Evolutionary conservation across 2,797 vertebrate genomes (phyloP).

Genomic region (Enteromius paludinosus): DNA sequence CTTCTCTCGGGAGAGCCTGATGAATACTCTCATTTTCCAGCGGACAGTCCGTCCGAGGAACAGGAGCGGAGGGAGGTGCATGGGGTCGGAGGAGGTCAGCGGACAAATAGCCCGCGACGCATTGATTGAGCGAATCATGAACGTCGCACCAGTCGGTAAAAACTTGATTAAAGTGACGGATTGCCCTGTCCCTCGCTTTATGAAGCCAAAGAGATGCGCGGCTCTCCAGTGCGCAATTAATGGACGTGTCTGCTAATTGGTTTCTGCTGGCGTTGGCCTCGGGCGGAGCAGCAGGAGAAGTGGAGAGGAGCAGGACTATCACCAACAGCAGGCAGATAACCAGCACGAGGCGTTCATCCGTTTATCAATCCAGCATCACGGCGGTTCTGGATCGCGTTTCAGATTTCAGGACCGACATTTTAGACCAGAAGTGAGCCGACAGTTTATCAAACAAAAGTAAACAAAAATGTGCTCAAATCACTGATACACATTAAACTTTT

Average conservation of each 20-base stretch:
- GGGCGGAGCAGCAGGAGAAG: constrained; percentile 21
- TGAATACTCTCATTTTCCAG: constrained; percentile 78
- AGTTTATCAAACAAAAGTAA: not conserved
- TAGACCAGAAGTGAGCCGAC: not conserved
- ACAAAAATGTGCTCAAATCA: not conserved
- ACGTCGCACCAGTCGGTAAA: constrained; percentile 61
- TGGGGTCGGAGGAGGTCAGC: constrained; percentile 30
- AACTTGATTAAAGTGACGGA: constrained; percentile 78
- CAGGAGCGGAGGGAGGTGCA: constrained; percentile 46
- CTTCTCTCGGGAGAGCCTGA: constrained; percentile 73
- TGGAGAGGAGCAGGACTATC: constrained; percentile 20
- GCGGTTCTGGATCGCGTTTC: not conserved
- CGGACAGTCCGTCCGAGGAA: constrained; percentile 55
- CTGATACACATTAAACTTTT: not conserved
- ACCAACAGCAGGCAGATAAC: constrained; percentile 2
- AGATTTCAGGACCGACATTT: not conserved
- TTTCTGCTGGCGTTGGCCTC: constrained; percentile 60
- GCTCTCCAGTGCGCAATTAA: constrained; percentile 72
- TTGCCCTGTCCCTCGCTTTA: constrained; percentile 52
- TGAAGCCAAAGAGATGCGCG: constrained; percentile 46
- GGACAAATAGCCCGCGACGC: constrained; percentile 73
- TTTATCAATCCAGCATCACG: not conserved
- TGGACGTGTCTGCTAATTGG: constrained; percentile 73
- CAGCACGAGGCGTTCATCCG: not conserved
- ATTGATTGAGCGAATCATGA: constrained; percentile 76